Evolutionary conservation across 2,888 invertebrate species (phyloP).

Genomic region (Lepidocyrtinus sp.): DNA sequence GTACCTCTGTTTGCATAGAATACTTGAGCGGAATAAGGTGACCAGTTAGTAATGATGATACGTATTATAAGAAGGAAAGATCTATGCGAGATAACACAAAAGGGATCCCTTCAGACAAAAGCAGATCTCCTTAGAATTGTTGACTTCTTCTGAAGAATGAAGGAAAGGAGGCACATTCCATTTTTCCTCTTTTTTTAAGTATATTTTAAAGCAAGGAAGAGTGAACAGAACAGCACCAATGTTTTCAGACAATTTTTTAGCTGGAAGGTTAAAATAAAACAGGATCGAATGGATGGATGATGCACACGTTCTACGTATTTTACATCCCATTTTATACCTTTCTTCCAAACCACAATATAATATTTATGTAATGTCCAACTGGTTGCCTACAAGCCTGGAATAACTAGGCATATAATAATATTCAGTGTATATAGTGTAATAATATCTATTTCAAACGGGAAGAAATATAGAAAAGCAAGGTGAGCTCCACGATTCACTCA

Average conservation of each 20-base stretch:
- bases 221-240: constrained; percentile 30
- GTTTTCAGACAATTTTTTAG: background rate
- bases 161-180: constrained; percentile 67
- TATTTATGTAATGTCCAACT: constrained; percentile 8
- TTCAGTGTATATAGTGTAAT: background rate
- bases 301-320: constrained; percentile 40
- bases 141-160: constrained; percentile 52
- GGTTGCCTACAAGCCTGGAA: background rate
- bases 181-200: constrained; percentile 27
- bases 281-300: constrained; percentile 25
- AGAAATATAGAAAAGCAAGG: background rate
- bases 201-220: constrained; percentile 13
- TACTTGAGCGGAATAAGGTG: constrained; percentile 59
- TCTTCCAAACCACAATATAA: constrained; percentile 9
- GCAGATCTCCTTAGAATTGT: constrained; percentile 50
- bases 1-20: constrained; percentile 53
- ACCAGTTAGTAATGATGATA: constrained; percentile 50
- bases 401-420: too few relatives aligned
- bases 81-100: constrained; percentile 28
- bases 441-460: background rate
- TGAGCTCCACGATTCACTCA: background rate
- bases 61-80: constrained; percentile 10
- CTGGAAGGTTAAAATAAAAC: constrained; percentile 3
- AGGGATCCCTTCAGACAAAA: constrained; percentile 42
- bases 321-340: constrained; percentile 13